Evolutionary conservation across 2,113 vertebrate species (phyloP).

Genomic region (Eurystomus gularis): DNA sequence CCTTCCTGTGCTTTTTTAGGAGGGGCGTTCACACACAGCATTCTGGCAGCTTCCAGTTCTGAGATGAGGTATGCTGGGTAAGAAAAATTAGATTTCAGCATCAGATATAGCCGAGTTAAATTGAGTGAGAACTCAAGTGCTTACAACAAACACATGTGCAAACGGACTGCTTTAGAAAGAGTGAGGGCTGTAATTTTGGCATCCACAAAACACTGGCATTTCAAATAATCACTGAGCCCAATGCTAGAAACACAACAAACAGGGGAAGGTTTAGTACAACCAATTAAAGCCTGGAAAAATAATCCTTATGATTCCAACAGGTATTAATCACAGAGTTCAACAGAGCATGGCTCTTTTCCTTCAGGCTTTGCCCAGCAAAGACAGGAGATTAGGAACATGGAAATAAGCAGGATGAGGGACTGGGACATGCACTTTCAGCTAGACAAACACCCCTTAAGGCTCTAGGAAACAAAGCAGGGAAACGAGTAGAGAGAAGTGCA

Average conservation of each 20-base stretch:
- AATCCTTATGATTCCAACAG: not conserved
- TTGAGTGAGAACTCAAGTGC: not conserved
- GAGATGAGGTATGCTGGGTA: conserved; percentile 93
- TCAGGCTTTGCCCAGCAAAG: conserved; percentile 17
- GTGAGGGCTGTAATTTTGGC: not conserved
- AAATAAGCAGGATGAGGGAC: not conserved
- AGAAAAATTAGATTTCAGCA: conserved; percentile 69
- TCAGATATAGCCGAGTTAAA: conserved; percentile 56
- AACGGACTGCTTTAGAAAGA: not conserved
- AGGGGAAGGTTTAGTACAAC: not conserved
- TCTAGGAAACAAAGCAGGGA: not conserved
- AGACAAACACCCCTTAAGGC: not conserved
- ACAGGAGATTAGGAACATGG: not conserved
- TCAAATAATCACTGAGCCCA: not conserved
- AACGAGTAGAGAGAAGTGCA: not conserved
- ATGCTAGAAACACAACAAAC: not conserved
- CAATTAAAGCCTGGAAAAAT: not conserved
- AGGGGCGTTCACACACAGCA: conserved; percentile 88
- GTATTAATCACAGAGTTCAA: not conserved
- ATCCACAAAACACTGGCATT: not conserved
- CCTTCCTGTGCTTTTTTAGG: conserved; percentile 86
- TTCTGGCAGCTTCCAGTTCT: conserved; percentile 94
- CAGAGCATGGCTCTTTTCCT: not conserved
- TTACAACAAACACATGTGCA: not conserved
- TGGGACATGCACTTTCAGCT: not conserved